Evolutionary conservation across 1,140 invertebrate genomes (phyloP), one percentile per base, ranked within the genome.

Genomic region (Hycleus phaleratus): DNA sequence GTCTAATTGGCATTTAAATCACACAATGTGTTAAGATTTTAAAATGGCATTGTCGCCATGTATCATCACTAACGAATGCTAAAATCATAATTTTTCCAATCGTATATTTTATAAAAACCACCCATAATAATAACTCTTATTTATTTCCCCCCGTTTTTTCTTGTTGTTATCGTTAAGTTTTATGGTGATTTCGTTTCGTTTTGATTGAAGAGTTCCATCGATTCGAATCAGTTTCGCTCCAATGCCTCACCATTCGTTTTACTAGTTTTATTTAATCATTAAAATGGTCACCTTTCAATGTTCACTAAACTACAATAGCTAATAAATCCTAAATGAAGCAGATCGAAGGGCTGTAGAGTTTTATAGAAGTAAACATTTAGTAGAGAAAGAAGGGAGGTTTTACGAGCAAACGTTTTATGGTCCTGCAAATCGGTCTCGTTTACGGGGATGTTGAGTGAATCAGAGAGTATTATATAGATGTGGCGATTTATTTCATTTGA

Each of bases 351-450:
- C 12, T 24, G 18, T 43, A 26, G 38, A 52, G 43, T 51, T 51
- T 51, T 49, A 43, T 49, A 45, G 48, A 46, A 48, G 42, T 47
- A 55, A 39, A 24, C 26, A 58, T 49, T 18, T 18, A 18, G 18
- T 18, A 3, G 7, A 32, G 32, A 32, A 7, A 32, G 32, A 32
- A 32, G 32, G 32, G 4, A 46, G 57, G 49, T 59, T 62, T 62
- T 62, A 62, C 60, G 60, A 62, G 50, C 52, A 49, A 56, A 59
- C 60, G 52, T 62, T 62, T 62, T 59, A 55, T 59, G 46, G 49
- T 38, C 57, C 56, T 55, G 50, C 51, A 59, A 62, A 62, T 62
- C 47, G 60, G 46, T 50, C 43, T 48, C 60, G 56, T 62, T 62
- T 62, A 32, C 32, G 32, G 32, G 32, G 60, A 56, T 43, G 47